phyloP scores from a whole-genome alignment of 2,888 invertebrate genomes.

The Epirrhoe alternata region DNA sequence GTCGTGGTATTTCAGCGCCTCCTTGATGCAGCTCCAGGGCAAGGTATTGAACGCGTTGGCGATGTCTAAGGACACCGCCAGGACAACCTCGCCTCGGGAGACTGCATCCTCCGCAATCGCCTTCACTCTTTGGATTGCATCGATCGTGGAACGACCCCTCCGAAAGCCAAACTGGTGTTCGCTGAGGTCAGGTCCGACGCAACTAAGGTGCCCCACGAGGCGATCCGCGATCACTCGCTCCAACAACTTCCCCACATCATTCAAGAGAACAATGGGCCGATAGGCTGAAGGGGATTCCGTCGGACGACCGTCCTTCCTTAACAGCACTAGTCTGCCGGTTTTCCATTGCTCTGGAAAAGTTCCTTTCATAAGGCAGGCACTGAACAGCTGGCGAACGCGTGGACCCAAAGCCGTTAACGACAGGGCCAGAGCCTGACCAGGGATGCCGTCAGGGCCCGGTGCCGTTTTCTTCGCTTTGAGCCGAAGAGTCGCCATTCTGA shows the following conservation, averaged over 20 bases:
- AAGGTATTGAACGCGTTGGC: constrained; percentile 1
- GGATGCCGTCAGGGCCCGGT: too few species aligned
- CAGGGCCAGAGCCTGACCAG: neutral
- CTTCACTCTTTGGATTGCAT: neutral
- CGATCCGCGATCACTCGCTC: too few species aligned
- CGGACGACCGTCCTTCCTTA: too few species aligned
- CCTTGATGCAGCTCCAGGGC: neutral
- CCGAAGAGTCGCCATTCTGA: too few species aligned
- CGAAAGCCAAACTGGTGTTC: constrained; percentile 7
- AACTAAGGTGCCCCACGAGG: neutral
- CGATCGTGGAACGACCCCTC: constrained; percentile 3
- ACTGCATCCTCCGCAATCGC: neutral
- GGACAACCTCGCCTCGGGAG: neutral
- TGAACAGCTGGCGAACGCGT: neutral
- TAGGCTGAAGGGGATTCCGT: too few species aligned
- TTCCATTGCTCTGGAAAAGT: too few species aligned
- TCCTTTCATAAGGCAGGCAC: too few species aligned
- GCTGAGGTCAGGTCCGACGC: constrained; percentile 3
- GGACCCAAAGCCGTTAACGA: neutral
- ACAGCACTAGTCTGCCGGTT: too few species aligned
- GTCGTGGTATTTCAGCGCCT: neutral
- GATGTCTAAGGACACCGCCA: constrained; percentile 12
- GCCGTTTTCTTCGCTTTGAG: too few species aligned
- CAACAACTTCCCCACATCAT: too few species aligned
- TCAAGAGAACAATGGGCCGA: too few species aligned